Conservation (phyloP, 1,140 invertebrate genomes). For the Drosophila parabipectinata region DNA sequence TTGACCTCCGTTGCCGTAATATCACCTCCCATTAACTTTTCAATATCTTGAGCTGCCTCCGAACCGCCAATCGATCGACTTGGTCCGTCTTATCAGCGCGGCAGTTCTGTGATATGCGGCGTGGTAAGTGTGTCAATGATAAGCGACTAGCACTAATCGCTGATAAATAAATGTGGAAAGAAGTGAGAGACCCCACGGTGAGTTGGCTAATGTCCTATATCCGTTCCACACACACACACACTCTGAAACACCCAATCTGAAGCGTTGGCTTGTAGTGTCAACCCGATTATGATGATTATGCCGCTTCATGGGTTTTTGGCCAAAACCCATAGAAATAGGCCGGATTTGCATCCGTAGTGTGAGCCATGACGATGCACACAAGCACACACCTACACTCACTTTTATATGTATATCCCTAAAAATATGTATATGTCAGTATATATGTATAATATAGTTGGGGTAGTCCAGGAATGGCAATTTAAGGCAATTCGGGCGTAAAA, state of each 20-base stretch:
- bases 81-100: neutral
- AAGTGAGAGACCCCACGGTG: no score
- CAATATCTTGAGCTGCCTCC: constrained; percentile 10
- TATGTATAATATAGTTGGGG: no score
- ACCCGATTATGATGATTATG: constrained; percentile 73
- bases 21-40: neutral
- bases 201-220: no score
- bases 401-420: no score
- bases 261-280: constrained; percentile 64
- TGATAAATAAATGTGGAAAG: constrained; percentile 14
- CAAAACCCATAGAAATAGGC: constrained; percentile 2
- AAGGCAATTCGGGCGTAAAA: constrained; percentile 76
- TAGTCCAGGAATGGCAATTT: constrained; percentile 38
- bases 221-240: neutral
- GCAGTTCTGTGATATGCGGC: neutral
- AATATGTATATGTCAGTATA: no score
- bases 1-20: no score
- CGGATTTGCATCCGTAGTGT: neutral
- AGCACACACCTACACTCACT: no score
- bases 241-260: neutral
- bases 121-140: constrained; percentile 66
- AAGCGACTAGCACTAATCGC: constrained; percentile 37
- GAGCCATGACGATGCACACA: no score
- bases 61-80: no score
- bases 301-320: constrained; percentile 27